Evolutionary conservation across 2,797 vertebrate species (phyloP).

Genomic region (Girardinus metallicus): DNA sequence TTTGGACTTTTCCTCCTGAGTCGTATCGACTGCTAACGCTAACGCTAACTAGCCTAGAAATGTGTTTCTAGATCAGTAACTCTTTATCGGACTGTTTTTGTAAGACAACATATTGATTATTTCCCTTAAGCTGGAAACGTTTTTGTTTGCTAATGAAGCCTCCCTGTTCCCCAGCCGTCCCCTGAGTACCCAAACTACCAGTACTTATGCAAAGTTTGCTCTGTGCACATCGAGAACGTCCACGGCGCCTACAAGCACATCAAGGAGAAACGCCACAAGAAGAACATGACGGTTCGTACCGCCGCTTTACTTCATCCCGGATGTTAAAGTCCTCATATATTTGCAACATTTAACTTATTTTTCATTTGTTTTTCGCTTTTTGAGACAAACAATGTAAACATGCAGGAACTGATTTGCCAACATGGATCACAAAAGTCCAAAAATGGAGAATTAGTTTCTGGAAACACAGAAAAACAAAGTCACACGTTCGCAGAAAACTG

Average conservation of each 20-base stretch:
- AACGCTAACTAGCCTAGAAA: not conserved
- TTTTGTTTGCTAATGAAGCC: not conserved
- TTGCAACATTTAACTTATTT: too few species aligned
- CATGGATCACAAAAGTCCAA: too few species aligned
- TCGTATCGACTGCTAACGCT: not conserved
- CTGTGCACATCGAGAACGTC: slow-evolving; percentile 97
- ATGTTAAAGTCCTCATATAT: too few species aligned
- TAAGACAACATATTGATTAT: not conserved
- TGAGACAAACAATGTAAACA: too few species aligned
- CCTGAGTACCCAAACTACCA: slow-evolving; percentile 96
- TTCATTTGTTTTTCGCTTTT: too few species aligned
- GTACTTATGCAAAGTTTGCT: slow-evolving; percentile 97
- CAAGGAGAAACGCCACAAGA: slow-evolving; percentile 99
- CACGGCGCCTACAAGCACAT: slow-evolving; percentile 98
- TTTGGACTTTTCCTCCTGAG: too few species aligned
- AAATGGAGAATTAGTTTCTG: too few species aligned
- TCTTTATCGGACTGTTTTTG: not conserved
- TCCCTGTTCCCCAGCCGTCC: slow-evolving; percentile 83
- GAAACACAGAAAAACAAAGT: too few species aligned
- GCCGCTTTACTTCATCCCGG: too few species aligned
- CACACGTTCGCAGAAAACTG: too few species aligned
- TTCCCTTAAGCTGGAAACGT: not conserved
- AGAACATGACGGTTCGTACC: slow-evolving; percentile 89
- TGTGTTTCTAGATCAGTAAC: not conserved
- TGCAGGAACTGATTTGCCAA: too few species aligned